Evolutionary conservation across 2,888 invertebrate species (phyloP).

Genomic region (Apeira syringaria): DNA sequence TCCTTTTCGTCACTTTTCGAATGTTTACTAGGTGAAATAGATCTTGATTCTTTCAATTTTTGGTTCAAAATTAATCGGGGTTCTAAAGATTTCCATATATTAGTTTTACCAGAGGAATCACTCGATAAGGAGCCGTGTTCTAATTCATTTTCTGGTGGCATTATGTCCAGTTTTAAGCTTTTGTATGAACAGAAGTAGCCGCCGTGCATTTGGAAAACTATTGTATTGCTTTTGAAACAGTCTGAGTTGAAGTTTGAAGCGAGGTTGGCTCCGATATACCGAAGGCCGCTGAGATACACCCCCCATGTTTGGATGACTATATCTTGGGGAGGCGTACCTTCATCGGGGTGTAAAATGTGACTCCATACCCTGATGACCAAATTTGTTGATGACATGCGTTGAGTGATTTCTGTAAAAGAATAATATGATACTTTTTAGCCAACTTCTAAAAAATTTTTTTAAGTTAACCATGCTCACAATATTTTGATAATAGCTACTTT

Average conservation of each 20-base stretch:
- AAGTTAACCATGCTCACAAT: too few relatives aligned
- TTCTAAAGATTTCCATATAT: conserved; percentile 63
- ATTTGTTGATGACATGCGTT: conserved; percentile 73
- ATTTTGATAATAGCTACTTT: too few relatives aligned
- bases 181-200: conserved; percentile 90
- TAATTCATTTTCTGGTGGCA: conserved; percentile 69
- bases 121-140: conserved; percentile 72
- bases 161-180: conserved; percentile 76
- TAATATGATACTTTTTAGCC: too few relatives aligned
- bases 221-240: conserved; percentile 87
- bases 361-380: conserved; percentile 78
- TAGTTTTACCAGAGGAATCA: conserved; percentile 67
- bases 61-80: conserved; percentile 54
- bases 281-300: conserved; percentile 92
- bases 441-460: too few relatives aligned
- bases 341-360: conserved; percentile 51
- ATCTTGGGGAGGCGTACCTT: conserved; percentile 66
- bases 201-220: conserved; percentile 94
- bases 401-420: conserved; percentile 68
- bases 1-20: conserved; percentile 60
- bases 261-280: conserved; percentile 88
- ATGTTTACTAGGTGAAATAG: conserved; percentile 66
- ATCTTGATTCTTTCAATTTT: conserved; percentile 64
- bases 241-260: conserved; percentile 87
- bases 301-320: conserved; percentile 91